Conservation (phyloP, 2,888 invertebrate species). For the Neocrepidodera transversa region DNA sequence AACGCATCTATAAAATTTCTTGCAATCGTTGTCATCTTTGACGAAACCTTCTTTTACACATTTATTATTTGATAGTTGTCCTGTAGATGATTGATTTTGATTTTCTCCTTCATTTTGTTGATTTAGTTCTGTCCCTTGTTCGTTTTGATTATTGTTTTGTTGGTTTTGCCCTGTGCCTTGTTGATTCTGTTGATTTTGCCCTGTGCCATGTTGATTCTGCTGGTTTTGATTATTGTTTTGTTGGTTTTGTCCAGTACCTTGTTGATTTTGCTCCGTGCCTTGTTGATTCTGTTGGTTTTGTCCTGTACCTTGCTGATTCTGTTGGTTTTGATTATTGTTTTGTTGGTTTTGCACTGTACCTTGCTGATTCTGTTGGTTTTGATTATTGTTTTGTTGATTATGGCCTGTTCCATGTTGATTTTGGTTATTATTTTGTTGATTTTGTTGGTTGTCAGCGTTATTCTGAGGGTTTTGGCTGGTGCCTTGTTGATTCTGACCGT, state of each 20-base stretch:
- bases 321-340: conserved; percentile 22
- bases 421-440: conserved; percentile 39
- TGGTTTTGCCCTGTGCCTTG: conserved; percentile 13
- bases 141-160: conserved; percentile 18
- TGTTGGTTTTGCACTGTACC: conserved; percentile 30
- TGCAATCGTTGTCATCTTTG: conserved; percentile 66
- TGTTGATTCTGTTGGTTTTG: conserved; percentile 43
- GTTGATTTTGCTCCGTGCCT: conserved; percentile 33
- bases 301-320: conserved; percentile 32
- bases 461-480: conserved; percentile 33
- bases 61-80: conserved; percentile 23
- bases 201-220: conserved; percentile 14
- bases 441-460: conserved; percentile 30
- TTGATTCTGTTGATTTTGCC: conserved; percentile 9
- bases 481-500: conserved; percentile 28
- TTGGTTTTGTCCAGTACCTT: conserved; percentile 25
- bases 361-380: conserved; percentile 28
- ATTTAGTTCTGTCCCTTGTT: conserved; percentile 26
- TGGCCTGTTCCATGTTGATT: conserved; percentile 30
- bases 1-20: conserved; percentile 79
- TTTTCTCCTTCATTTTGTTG: conserved; percentile 27
- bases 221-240: conserved; percentile 11
- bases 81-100: background rate
- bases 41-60: conserved; percentile 69
- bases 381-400: conserved; percentile 26